Evolutionary conservation across 2,113 vertebrate genomes (phyloP), one percentile per base, ranked within the genome.

Genomic region (Pitta sordida): DNA sequence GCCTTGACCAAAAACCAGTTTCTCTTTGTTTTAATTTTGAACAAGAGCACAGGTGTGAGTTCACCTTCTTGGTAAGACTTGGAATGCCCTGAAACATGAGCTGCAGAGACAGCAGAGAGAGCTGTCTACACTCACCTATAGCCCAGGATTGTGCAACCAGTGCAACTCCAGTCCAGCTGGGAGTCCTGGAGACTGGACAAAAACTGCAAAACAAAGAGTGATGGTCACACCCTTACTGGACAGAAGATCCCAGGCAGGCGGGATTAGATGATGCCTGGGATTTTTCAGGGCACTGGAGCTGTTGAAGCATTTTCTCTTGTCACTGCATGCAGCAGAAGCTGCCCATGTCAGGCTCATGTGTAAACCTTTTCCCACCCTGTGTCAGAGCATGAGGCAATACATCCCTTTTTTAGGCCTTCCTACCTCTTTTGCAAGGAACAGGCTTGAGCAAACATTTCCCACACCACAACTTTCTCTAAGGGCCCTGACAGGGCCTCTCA

Each of bases 151-250:
- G 96, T 97, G 94, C 98, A 98, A 52, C 97, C 97, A 4, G 95
- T 70, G 39, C 98, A 99, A 90, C 98, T 98, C 79, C 96, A 91
- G 49, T 98, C 98, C 95, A 98, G 56, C 52, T 98, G 94, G 3
- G 99, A 99, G 70, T 98, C 90, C 63, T 76, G 94, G 85, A 99
- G 98, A 83, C 98, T 97, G 67, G 98, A 97, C 68, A 96, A 94
- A 59, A 99, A 98, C 99, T 99, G 96, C 73, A 97, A 97, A 34
- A 70, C 46, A 90, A 87, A 91, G n/a, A 65, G 26, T 0, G 1
- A 46, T 10, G 14, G 27, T 78, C 41, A 60, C 17, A 21, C 32
- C 19, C 0, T 29, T 15, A 55, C 13, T 3, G 5, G 20, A 21
- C 24, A 58, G 71, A 29, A 43, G 59, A 74, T 13, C 8, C 17